These are phyloP conservation scores for Emydocephalus ijimae DNA, from an alignment of 2,113 vertebrate species.

Conservation along the genomic window DNA sequence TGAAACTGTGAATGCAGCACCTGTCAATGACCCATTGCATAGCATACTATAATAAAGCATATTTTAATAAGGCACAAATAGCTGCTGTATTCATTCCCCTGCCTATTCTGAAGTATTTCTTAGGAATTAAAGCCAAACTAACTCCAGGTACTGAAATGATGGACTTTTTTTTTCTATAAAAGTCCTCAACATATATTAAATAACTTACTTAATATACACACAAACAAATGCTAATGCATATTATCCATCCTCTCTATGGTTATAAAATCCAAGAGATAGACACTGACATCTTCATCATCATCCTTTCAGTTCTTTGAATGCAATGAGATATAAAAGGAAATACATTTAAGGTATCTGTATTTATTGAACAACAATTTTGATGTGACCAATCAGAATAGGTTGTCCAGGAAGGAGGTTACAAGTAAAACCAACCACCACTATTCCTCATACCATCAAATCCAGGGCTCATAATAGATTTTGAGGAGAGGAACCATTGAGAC, in stretches of 20 bases:
- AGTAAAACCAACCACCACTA: neutral
- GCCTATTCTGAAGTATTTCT: neutral
- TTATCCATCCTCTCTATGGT: neutral
- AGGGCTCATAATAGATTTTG: neutral
- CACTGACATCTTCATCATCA: neutral
- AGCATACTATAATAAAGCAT: too few relatives aligned
- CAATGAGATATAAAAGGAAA: neutral
- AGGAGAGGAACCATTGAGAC: neutral
- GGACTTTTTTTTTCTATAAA: neutral
- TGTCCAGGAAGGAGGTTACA: neutral
- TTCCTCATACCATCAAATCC: neutral
- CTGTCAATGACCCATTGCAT: too few relatives aligned
- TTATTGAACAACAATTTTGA: neutral
- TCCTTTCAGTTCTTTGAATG: neutral
- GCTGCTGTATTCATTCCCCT: neutral
- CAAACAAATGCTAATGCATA: neutral
- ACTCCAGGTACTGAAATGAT: too few relatives aligned
- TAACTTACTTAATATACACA: neutral
- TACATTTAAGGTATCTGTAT: neutral
- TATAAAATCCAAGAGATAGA: neutral
- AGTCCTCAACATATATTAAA: neutral
- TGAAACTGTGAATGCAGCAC: neutral
- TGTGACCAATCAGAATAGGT: neutral
- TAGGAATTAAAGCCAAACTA: neutral
- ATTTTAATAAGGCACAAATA: neutral